These are phyloP conservation scores for Epinephelus malabaricus DNA, from an alignment of 2,797 vertebrate genomes.

Conservation along the genomic window DNA sequence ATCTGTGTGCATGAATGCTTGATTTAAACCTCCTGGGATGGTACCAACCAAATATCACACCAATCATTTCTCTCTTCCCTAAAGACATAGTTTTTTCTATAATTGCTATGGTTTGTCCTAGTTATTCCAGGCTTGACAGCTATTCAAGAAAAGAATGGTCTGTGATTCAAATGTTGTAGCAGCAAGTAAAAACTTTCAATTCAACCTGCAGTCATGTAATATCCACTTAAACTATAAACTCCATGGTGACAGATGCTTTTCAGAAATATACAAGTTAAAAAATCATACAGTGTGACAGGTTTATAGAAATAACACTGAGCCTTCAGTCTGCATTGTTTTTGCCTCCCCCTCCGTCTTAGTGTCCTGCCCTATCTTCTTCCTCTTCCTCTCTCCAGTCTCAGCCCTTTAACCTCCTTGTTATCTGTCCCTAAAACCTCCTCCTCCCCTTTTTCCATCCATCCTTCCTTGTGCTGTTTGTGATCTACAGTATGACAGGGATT, in stretches of 20 bases:
- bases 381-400: background rate
- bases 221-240: background rate
- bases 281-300: background rate
- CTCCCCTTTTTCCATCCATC: constrained; percentile 9
- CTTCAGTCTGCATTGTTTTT: background rate
- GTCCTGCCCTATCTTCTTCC: constrained; percentile 1
- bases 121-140: background rate
- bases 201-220: background rate
- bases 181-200: background rate
- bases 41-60: too few species aligned
- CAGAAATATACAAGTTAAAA: too few species aligned
- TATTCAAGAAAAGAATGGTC: background rate
- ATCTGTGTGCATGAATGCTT: background rate
- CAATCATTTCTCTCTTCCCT: too few species aligned
- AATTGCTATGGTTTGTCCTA: background rate
- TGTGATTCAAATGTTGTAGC: background rate
- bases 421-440: constrained; percentile 1
- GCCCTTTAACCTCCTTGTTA: constrained; percentile 4
- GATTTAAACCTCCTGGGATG: background rate
- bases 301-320: background rate
- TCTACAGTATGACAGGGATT: constrained; percentile 65
- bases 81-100: too few species aligned
- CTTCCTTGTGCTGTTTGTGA: constrained; percentile 51
- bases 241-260: background rate
- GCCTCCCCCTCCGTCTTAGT: background rate